Conservation (phyloP, 2,113 vertebrate species). For the Cephalopholis sonnerati region DNA sequence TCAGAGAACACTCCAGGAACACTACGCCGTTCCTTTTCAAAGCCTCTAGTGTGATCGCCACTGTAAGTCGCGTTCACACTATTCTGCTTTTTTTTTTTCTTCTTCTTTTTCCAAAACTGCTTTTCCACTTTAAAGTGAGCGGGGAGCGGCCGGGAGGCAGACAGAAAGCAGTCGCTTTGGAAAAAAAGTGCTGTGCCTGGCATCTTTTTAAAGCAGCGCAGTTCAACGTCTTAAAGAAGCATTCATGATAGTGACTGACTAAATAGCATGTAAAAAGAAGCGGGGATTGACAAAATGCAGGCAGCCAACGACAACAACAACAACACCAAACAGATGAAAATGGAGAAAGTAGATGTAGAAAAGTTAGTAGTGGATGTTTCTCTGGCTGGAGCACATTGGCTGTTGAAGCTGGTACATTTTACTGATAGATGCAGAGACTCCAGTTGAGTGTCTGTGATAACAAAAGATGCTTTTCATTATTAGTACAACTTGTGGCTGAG, state of each 20-base stretch:
- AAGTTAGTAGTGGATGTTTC: slow-evolving; percentile 30
- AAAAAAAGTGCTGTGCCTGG: slow-evolving; percentile 60
- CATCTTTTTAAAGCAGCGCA: slow-evolving; percentile 49
- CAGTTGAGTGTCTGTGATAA: slow-evolving; percentile 31
- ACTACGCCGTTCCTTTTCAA: slow-evolving; percentile 14
- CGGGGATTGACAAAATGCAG: slow-evolving; percentile 22
- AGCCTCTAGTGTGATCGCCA: slow-evolving; percentile 52
- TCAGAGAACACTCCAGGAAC: slow-evolving; percentile 42
- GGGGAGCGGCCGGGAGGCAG: slow-evolving; percentile 29
- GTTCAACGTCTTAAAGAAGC: slow-evolving; percentile 37
- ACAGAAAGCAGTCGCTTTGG: slow-evolving; percentile 43
- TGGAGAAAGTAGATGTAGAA: slow-evolving; percentile 25
- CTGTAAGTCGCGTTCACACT: slow-evolving; percentile 41
- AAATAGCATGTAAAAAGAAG: slow-evolving; percentile 36
- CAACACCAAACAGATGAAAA: slow-evolving; percentile 36
- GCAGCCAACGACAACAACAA: slow-evolving; percentile 42
- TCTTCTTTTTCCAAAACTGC: neutral
- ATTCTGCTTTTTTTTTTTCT: slow-evolving; percentile 28
- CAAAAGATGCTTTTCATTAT: slow-evolving; percentile 52
- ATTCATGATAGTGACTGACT: slow-evolving; percentile 62
- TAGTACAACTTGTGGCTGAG: slow-evolving; percentile 41
- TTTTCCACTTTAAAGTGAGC: slow-evolving; percentile 43
- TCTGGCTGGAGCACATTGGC: slow-evolving; percentile 8
- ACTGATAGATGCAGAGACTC: slow-evolving; percentile 38
- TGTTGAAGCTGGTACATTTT: slow-evolving; percentile 37